Evolutionary conservation across 2,113 vertebrate genomes (phyloP).

Genomic region (Peucedramus taeniatus): DNA sequence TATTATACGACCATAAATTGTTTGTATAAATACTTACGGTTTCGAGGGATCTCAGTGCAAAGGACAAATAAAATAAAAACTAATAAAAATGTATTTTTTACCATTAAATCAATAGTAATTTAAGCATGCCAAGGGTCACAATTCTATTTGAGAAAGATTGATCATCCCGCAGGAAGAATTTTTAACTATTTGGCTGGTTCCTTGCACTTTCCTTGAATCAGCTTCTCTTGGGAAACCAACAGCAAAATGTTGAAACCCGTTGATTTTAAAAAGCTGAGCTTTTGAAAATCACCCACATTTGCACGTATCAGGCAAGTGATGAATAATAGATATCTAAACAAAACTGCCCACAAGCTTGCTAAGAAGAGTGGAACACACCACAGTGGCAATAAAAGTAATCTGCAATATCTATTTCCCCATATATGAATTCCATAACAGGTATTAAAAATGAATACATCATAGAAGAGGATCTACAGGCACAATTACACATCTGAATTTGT

Average conservation of each 20-base stretch:
- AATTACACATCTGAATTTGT: background rate
- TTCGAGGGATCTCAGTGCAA: background rate
- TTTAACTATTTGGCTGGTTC: background rate
- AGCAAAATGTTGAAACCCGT: background rate
- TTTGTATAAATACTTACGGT: background rate
- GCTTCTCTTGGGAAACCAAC: background rate
- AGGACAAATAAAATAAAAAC: slow-evolving; percentile 9
- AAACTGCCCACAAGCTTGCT: background rate
- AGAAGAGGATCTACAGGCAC: background rate
- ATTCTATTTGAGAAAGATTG: background rate
- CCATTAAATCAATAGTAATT: slow-evolving; percentile 7
- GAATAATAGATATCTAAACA: background rate
- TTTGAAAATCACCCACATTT: background rate
- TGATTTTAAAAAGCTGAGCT: background rate
- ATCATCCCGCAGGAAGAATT: background rate
- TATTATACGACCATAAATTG: background rate
- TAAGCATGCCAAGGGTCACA: background rate
- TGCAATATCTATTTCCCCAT: background rate
- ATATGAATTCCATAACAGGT: background rate
- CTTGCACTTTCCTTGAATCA: background rate
- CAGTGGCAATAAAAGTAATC: background rate
- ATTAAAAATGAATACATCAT: background rate
- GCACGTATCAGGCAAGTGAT: background rate
- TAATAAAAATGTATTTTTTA: background rate
- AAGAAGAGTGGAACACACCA: background rate